Evolutionary conservation across 1,140 invertebrate genomes (phyloP).

Genomic region (Drosophila micromelanica): DNA sequence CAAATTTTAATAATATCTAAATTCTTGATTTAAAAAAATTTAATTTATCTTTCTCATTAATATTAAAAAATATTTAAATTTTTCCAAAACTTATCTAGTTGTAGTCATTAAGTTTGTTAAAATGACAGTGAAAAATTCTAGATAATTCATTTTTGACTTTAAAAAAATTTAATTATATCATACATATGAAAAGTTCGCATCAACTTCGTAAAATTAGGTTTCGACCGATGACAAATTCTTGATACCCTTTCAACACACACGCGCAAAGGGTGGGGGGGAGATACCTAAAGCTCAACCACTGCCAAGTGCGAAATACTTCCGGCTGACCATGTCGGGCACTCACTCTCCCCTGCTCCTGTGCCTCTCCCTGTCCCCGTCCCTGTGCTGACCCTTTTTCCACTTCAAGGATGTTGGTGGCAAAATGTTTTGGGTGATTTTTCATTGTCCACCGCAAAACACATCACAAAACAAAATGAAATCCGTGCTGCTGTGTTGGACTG

Average conservation of each 20-base stretch:
- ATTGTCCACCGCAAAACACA: slow-evolving; percentile 75
- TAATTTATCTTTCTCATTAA: too few relatives aligned
- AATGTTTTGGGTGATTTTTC: slow-evolving; percentile 76
- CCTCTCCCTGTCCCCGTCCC: not conserved
- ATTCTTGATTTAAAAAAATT: too few relatives aligned
- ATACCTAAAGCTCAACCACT: slow-evolving; percentile 28
- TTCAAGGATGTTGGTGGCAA: slow-evolving; percentile 25
- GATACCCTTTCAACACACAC: slow-evolving; percentile 21
- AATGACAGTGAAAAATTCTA: not conserved
- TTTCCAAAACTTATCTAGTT: too few relatives aligned
- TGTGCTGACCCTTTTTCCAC: not conserved
- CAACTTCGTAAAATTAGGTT: too few relatives aligned
- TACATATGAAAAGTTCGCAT: too few relatives aligned
- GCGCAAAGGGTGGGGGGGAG: not conserved
- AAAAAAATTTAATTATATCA: too few relatives aligned
- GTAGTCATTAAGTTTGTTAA: too few relatives aligned
- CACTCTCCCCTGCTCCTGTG: not conserved
- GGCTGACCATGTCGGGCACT: slow-evolving; percentile 35
- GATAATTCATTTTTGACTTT: not conserved
- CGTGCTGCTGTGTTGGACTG: slow-evolving; percentile 53
- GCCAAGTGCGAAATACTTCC: slow-evolving; percentile 73
- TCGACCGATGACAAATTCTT: slow-evolving; percentile 10
- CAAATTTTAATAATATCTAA: too few relatives aligned
- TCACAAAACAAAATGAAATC: slow-evolving; percentile 72
- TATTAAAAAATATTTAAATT: too few relatives aligned